Evolutionary conservation across 1,140 invertebrate genomes (phyloP).

Genomic region (Carcinoscorpius rotundicauda): DNA sequence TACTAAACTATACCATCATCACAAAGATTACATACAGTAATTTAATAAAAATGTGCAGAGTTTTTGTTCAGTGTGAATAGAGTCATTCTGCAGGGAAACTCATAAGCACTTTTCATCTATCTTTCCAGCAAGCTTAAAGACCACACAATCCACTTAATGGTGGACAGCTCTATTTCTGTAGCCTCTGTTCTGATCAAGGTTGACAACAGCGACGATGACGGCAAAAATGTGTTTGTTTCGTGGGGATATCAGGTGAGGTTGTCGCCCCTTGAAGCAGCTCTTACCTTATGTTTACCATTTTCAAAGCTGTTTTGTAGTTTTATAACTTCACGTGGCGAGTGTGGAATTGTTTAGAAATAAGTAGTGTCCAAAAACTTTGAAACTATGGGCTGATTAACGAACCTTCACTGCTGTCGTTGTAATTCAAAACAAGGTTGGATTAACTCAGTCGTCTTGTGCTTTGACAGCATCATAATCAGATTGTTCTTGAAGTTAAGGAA

Average conservation of each 20-base stretch:
- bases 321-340: constrained; percentile 11
- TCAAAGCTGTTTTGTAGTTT: background rate
- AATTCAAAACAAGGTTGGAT: background rate
- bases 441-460: no score
- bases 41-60: no score
- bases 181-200: constrained; percentile 81
- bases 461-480: no score
- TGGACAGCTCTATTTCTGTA: constrained; percentile 69
- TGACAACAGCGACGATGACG: constrained; percentile 55
- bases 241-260: constrained; percentile 72
- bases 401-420: constrained; percentile 1
- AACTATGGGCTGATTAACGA: background rate
- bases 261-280: constrained; percentile 4
- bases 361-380: constrained; percentile 4
- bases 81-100: no score
- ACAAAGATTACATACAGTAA: no score
- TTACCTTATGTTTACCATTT: no score
- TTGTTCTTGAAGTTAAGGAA: no score
- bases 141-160: constrained; percentile 55
- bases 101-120: no score
- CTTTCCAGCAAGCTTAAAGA: constrained; percentile 43
- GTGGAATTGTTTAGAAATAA: background rate
- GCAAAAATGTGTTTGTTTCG: constrained; percentile 82
- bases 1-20: no score
- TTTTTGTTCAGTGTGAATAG: no score